Conservation (phyloP, 2,113 vertebrate species). For the Eubucco bourcierii region DNA sequence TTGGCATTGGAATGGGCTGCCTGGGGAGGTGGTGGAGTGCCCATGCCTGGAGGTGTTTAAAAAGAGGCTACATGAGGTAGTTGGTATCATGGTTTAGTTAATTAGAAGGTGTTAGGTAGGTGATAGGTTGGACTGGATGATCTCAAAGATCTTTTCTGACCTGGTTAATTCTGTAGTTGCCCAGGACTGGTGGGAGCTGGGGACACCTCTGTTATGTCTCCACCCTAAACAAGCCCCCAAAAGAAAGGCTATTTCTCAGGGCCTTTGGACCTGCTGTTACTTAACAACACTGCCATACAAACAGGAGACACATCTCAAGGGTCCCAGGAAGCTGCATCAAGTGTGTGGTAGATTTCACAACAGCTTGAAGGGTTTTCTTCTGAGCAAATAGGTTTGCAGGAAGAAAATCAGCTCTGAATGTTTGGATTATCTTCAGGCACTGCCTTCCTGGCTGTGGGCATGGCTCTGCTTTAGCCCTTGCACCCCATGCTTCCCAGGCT, state of each 20-base stretch:
- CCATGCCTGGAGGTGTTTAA: no score
- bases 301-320: background rate
- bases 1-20: no score
- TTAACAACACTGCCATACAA: background rate
- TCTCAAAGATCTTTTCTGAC: no score
- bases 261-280: background rate
- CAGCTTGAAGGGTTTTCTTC: background rate
- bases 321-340: background rate
- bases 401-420: background rate
- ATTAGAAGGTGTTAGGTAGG: no score
- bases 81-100: no score
- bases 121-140: no score
- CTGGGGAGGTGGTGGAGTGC: no score
- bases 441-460: background rate
- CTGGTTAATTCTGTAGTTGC: background rate
- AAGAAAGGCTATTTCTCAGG: background rate
- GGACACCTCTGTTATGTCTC: background rate
- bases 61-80: no score
- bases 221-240: background rate
- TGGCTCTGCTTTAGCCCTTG: background rate
- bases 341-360: background rate
- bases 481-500: background rate
- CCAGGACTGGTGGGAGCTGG: background rate
- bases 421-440: background rate
- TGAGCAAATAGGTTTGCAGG: background rate